Evolutionary conservation across 2,113 vertebrate species (phyloP).

Genomic region (Clarias magur): DNA sequence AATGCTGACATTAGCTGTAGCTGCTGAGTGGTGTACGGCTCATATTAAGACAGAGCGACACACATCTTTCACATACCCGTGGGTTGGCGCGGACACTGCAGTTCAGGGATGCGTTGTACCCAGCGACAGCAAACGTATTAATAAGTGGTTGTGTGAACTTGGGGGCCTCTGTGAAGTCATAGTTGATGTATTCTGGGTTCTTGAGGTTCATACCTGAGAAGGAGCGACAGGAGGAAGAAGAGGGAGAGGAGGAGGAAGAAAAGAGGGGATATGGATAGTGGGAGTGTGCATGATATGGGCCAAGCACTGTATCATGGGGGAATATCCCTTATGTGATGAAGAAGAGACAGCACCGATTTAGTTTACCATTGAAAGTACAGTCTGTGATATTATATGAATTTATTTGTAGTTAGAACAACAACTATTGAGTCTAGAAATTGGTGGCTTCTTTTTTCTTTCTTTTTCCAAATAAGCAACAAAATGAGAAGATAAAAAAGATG

Average conservation of each 20-base stretch:
- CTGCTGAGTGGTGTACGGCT: background rate
- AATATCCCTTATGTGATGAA: slow-evolving; percentile 68
- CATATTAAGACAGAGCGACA: background rate
- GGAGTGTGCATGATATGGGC: slow-evolving; percentile 70
- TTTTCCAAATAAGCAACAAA: background rate
- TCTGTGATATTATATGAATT: background rate
- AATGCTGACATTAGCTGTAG: too few species aligned
- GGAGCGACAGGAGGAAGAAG: slow-evolving; percentile 65
- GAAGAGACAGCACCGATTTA: slow-evolving; percentile 64
- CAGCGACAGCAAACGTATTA: slow-evolving; percentile 87
- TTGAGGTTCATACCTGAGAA: slow-evolving; percentile 82
- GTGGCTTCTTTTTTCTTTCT: background rate
- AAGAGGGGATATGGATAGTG: slow-evolving; percentile 64
- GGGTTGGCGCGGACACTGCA: slow-evolving; percentile 95
- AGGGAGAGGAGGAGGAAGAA: slow-evolving; percentile 64
- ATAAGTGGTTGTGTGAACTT: slow-evolving; percentile 91
- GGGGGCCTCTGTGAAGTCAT: slow-evolving; percentile 87
- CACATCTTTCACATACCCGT: slow-evolving; percentile 75
- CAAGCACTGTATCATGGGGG: slow-evolving; percentile 70
- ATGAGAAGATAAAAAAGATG: background rate
- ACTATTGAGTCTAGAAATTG: background rate
- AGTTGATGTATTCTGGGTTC: slow-evolving; percentile 83
- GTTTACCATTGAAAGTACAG: slow-evolving; percentile 41
- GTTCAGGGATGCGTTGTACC: slow-evolving; percentile 93
- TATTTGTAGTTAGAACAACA: background rate